These are phyloP conservation scores for Drosophila tristis DNA, from an alignment of 1,140 invertebrate species.

Conservation along the genomic window DNA sequence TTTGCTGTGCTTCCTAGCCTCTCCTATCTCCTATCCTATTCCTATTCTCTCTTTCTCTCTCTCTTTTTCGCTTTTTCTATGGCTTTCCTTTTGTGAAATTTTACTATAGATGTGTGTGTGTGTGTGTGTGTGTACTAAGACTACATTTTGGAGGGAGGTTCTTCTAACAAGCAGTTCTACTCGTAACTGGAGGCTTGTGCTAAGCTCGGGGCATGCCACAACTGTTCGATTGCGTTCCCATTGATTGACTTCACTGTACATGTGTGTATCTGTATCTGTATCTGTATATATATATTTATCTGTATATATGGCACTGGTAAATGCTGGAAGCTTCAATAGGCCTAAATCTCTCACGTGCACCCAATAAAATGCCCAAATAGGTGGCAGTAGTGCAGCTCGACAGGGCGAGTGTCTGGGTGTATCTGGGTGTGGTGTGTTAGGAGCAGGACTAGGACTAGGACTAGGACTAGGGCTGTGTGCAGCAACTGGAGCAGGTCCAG, in stretches of 20 bases:
- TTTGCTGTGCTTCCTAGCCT: neutral
- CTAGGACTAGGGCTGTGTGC: constrained; percentile 16
- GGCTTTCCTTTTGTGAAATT: too few relatives aligned
- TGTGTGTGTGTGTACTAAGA: constrained; percentile 23
- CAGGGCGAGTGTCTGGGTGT: constrained; percentile 9
- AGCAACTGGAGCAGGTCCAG: neutral
- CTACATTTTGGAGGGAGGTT: constrained; percentile 45
- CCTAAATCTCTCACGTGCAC: constrained; percentile 51
- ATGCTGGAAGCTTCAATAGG: constrained; percentile 53
- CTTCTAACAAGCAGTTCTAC: constrained; percentile 36
- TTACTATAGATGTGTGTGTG: neutral
- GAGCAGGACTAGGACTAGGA: constrained; percentile 3
- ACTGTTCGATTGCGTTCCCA: constrained; percentile 3
- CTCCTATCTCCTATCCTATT: neutral
- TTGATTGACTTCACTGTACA: constrained; percentile 16
- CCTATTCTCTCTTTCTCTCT: too few relatives aligned
- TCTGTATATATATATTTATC: constrained; percentile 25
- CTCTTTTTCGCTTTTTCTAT: too few relatives aligned
- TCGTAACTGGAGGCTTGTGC: constrained; percentile 56
- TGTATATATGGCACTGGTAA: constrained; percentile 52
- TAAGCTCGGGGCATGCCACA: constrained; percentile 62
- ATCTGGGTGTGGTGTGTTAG: neutral
- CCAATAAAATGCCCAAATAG: neutral
- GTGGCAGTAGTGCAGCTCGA: constrained; percentile 48
- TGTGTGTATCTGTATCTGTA: constrained; percentile 11